These are phyloP conservation scores for Blera fallax DNA, from an alignment of 2,888 invertebrate genomes.

Conservation along the genomic window DNA sequence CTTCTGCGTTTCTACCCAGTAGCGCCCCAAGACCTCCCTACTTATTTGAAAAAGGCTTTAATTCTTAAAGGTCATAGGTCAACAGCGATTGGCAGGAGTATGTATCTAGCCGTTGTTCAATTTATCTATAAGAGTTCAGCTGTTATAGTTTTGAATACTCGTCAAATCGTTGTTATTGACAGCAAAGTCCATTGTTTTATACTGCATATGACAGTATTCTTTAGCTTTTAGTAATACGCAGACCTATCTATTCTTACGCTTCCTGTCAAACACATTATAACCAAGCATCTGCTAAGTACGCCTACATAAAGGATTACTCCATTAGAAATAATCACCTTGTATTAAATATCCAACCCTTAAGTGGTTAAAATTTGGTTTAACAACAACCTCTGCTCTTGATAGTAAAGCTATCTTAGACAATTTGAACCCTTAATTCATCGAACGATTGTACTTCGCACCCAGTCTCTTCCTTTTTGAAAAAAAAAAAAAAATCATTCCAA, in stretches of 20 bases:
- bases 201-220: no score
- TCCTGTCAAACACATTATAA: constrained; percentile 4
- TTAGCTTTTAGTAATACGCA: no score
- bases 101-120: no score
- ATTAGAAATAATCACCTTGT: constrained; percentile 48
- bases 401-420: not conserved
- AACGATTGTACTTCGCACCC: constrained; percentile 42
- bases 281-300: constrained; percentile 19
- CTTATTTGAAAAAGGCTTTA: no score
- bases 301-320: constrained; percentile 8
- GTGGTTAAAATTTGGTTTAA: constrained; percentile 31
- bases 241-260: not conserved
- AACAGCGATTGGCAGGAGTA: no score
- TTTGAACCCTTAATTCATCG: constrained; percentile 29
- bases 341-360: constrained; percentile 35
- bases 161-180: no score
- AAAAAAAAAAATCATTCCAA: constrained; percentile 11
- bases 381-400: constrained; percentile 10
- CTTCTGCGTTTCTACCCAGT: no score
- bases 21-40: no score
- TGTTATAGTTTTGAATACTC: no score
- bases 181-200: no score
- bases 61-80: no score
- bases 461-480: not conserved
- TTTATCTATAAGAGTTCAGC: no score